These are phyloP conservation scores for Melanotaenia duboulayi DNA, from an alignment of 2,113 vertebrate genomes.

Conservation along the genomic window DNA sequence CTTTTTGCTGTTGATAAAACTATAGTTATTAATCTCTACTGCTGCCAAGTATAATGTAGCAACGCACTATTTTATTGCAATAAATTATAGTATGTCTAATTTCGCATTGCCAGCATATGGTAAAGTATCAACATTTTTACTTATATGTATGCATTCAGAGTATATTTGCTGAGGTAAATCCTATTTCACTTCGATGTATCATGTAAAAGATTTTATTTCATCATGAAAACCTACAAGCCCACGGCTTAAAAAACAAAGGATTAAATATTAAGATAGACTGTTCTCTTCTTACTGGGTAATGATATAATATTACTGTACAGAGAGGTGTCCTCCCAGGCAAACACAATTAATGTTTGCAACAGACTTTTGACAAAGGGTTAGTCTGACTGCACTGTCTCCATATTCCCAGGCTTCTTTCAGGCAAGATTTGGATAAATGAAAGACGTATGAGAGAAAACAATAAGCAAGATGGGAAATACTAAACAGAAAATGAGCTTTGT, in stretches of 20 bases:
- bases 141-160: conserved; percentile 14
- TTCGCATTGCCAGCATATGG: conserved; percentile 27
- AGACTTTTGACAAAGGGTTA: conserved; percentile 36
- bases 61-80: conserved; percentile 32
- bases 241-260: conserved; percentile 5
- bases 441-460: conserved; percentile 22
- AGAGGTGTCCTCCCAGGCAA: conserved; percentile 31
- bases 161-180: background rate
- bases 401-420: conserved; percentile 27
- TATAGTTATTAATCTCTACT: conserved; percentile 10
- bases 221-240: background rate
- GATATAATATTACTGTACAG: conserved; percentile 35
- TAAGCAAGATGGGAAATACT: background rate
- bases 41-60: conserved; percentile 7
- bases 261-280: conserved; percentile 32
- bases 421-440: conserved; percentile 13
- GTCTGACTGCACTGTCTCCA: conserved; percentile 25
- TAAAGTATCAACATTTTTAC: conserved; percentile 13
- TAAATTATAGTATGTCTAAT: conserved; percentile 37
- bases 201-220: conserved; percentile 10
- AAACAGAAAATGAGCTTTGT: background rate
- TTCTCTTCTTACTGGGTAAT: conserved; percentile 13
- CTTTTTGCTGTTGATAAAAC: conserved; percentile 18
- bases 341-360: conserved; percentile 43
- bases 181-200: conserved; percentile 16